Percentiles rank a stretch among this genome's conserved stretches.
Conservation (phyloP, 2,113 vertebrate genomes). For the Oxygymnocypris stewartii region DNA sequence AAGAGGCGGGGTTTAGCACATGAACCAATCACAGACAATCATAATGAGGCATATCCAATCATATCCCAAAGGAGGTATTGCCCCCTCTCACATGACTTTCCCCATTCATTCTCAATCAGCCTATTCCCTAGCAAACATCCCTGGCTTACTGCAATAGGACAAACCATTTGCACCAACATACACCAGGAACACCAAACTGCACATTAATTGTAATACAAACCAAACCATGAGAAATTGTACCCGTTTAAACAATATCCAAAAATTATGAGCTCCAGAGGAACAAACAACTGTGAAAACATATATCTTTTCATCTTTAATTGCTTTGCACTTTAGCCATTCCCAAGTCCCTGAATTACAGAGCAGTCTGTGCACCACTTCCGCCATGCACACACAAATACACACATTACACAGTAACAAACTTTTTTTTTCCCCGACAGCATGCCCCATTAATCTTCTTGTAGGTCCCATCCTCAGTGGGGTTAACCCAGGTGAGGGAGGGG, state of each 20-base stretch:
- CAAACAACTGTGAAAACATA: constrained; percentile 12
- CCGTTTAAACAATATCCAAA: neutral
- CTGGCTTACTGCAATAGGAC: neutral
- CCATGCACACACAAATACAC: constrained; percentile 26
- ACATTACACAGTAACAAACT: constrained; percentile 50
- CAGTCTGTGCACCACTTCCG: neutral
- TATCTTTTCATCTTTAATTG: constrained; percentile 30
- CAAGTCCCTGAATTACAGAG: constrained; percentile 27
- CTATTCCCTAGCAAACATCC: neutral
- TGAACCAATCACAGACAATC: too few relatives aligned
- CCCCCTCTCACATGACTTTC: too few relatives aligned
- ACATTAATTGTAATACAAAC: neutral
- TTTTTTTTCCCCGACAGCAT: constrained; percentile 34
- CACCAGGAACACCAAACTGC: neutral
- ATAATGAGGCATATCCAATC: too few relatives aligned
- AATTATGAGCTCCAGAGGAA: constrained; percentile 6
- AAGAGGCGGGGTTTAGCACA: too few relatives aligned
- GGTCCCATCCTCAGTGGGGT: constrained; percentile 48
- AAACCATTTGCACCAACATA: neutral
- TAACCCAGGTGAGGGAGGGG: constrained; percentile 55
- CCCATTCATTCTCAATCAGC: too few relatives aligned
- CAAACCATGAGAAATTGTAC: neutral
- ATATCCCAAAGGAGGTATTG: too few relatives aligned
- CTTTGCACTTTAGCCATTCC: constrained; percentile 18
- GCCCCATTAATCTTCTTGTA: constrained; percentile 63